Evolutionary conservation across 2,888 invertebrate species (phyloP), one percentile per base, ranked within the genome.

Genomic region (Catocala nupta): DNA sequence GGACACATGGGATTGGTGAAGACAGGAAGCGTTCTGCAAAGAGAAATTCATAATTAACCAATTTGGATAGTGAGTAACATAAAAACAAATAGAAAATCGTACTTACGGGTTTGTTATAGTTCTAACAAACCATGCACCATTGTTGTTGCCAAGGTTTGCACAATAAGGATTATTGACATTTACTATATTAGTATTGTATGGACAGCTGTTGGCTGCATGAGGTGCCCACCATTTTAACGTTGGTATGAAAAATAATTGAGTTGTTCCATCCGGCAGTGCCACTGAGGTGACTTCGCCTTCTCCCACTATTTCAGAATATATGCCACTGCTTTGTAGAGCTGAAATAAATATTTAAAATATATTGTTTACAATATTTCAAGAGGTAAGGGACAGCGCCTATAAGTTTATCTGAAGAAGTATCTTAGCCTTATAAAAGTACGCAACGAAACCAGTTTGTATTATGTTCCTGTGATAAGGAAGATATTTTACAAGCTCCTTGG

Each of bases 261-360:
- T 65, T 42, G 80, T 85, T 36, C 94, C 94, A 71, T 94, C 91
- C 1, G 91, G 88, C 47, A 85, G 78, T 34, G 83, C 70, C 4
- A 90, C 49, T 1, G 90, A 81, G 1, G 81, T 80, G 5, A 94
- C 84, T 55, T 92, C 89, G 25, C 94, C 94, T 73, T 93, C 93
- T 8, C 94, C 93, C 52, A 90, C 77, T 71, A 93, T 75, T 64
- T 86, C 85, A 53, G 88, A 63, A 61, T 55, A 66, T 33, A 65
- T 43, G 33, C 48, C 57, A 13, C 5, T 65, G 55, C 33, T 39
- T 55, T 64, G 65, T 33, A 55, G 47, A 39, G 67, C 77, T 77
- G 45, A 10, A n/a, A 60, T n/a, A 52, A 9, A 71, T 25, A 68
- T 43, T 34, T 42, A 71, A 9, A 54, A 51, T 25, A 25, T 25